A percentile compares a stretch with the other conserved stretches of the same genome.
Conservation (phyloP, 1,140 invertebrate species). For the Microvelia longipes region DNA sequence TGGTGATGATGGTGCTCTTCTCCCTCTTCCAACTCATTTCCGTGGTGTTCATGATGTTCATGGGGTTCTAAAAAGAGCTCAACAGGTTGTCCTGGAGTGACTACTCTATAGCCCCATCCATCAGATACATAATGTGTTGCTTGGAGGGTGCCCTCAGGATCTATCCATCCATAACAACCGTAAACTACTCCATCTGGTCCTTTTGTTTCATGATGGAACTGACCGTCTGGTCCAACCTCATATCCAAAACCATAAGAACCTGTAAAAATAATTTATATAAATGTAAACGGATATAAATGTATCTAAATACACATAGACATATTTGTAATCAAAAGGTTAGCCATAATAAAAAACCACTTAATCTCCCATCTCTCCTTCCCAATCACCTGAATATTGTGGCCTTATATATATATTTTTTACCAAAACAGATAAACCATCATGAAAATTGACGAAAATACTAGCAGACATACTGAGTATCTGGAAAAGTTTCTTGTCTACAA, state of each 20-base stretch:
- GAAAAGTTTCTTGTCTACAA: too few relatives aligned
- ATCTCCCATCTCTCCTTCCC: too few relatives aligned
- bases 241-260: slow-evolving; percentile 17
- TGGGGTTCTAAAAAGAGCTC: slow-evolving; percentile 44
- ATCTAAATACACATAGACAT: too few relatives aligned
- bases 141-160: slow-evolving; percentile 44
- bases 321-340: too few relatives aligned
- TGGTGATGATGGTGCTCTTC: slow-evolving; percentile 31
- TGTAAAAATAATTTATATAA: too few relatives aligned
- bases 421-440: too few relatives aligned
- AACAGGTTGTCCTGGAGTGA: slow-evolving; percentile 46
- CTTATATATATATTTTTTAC: too few relatives aligned
- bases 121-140: slow-evolving; percentile 62
- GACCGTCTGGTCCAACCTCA: slow-evolving; percentile 48
- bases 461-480: too few relatives aligned
- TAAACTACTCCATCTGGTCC: slow-evolving; percentile 58
- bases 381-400: too few relatives aligned
- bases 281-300: too few relatives aligned
- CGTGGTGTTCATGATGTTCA: slow-evolving; percentile 11
- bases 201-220: slow-evolving; percentile 60
- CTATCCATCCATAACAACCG: slow-evolving; percentile 60
- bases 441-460: too few relatives aligned
- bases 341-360: too few relatives aligned
- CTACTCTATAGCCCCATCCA: slow-evolving; percentile 54
- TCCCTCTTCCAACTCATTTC: slow-evolving; percentile 6